These are phyloP conservation scores for Xyrauchen texanus DNA, from an alignment of 2,113 vertebrate species.

Conservation along the genomic window DNA sequence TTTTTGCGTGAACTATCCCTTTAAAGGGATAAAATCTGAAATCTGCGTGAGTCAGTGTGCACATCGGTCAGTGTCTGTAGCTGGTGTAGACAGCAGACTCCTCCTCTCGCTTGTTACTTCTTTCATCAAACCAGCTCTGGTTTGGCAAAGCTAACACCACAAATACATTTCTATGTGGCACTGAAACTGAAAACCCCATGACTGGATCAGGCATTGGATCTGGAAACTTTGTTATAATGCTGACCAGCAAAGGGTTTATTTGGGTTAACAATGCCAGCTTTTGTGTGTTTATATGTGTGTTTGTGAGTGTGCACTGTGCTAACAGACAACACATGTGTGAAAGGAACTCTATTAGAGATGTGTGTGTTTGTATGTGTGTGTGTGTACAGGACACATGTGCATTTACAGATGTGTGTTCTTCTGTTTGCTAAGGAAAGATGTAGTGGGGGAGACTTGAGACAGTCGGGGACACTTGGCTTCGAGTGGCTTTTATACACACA, in stretches of 20 bases:
- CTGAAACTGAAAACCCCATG: conserved; percentile 11
- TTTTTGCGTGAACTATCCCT: too few species aligned
- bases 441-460: conserved; percentile 52
- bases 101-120: conserved; percentile 20
- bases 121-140: conserved; percentile 11
- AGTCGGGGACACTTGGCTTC: conserved; percentile 59
- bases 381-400: conserved; percentile 40
- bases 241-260: conserved; percentile 30
- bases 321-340: conserved; percentile 66
- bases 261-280: conserved; percentile 30
- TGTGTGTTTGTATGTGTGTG: conserved; percentile 40
- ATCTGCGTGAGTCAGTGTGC: not conserved
- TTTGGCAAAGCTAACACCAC: conserved; percentile 20
- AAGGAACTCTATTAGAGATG: conserved; percentile 54
- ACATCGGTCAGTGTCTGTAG: not conserved
- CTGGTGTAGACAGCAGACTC: conserved; percentile 24
- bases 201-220: not conserved
- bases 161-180: conserved; percentile 30
- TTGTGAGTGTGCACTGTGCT: conserved; percentile 14
- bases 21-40: too few species aligned
- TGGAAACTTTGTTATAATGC: conserved; percentile 25
- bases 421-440: conserved; percentile 47
- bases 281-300: not conserved
- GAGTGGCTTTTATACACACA: conserved; percentile 17
- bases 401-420: not conserved